Base-by-base conservation (phyloP, 2,888 invertebrate genomes). In the Acronicta leporina region DNA sequence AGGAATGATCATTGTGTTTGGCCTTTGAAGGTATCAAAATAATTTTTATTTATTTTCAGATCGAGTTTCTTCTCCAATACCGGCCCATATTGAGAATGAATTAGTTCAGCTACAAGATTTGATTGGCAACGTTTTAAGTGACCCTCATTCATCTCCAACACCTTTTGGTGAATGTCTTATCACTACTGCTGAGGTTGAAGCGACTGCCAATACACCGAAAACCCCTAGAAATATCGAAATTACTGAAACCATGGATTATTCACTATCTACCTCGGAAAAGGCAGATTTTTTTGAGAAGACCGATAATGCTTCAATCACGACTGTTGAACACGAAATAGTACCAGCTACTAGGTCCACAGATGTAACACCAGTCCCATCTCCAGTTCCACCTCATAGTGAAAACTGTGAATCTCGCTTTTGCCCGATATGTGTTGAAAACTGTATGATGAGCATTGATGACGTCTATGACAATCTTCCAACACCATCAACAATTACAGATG, bases 131-230 rank as follows among this genome's bases (percentile, higher is more conserved):
- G 35, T 44, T 53, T 33, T 53, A 15, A 53, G 52, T 53, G 52
- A 53, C 44, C 52, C 11, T n/a, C 33, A 52, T 30, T 52, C 43
- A 33, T 43, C 51, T 54, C 46, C 46, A 46, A 40, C 14, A 40
- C 46, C 46, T 54, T 54, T 54, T 54, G 46, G 45, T 41, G 46
- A 46, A 54, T 25, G 40, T 54, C 40, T 46, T 46, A 54, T 40
- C 54, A 54, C 54, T 54, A 54, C 53, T 53, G 38, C 45, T 45
- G 45, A 53, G n/a, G n/a, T n/a, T n/a, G n/a, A n/a, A n/a, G n/a
- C n/a, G n/a, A n/a, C n/a, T n/a, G n/a, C n/a, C n/a, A n/a, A n/a
- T n/a, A n/a, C n/a, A n/a, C n/a, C n/a, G n/a, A n/a, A n/a, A n/a
- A n/a, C n/a, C n/a, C n/a, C n/a, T n/a, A n/a, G n/a, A n/a, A n/a